phyloP scores from a whole-genome alignment of 2,797 vertebrate species.

The Smutsia temminckii region DNA sequence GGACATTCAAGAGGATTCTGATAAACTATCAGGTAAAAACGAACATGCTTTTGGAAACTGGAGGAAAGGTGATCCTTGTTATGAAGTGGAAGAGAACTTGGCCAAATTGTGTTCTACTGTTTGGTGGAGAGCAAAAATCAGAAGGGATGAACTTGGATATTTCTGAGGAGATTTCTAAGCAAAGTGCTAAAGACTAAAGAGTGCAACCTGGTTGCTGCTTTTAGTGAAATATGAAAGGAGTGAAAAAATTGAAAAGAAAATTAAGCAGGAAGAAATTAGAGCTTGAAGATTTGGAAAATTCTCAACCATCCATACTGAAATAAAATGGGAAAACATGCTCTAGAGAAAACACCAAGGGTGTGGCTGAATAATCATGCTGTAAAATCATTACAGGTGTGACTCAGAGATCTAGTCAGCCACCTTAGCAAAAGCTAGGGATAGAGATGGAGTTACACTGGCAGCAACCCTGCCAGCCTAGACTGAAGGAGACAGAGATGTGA shows the following conservation, averaged over 20 bases:
- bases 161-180: neutral
- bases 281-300: neutral
- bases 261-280: neutral
- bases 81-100: neutral
- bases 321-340: neutral
- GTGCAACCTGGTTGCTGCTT: neutral
- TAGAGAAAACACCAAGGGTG: neutral
- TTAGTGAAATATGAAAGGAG: neutral
- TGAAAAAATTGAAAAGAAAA: neutral
- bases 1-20: neutral
- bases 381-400: neutral
- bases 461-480: rapidly evolving
- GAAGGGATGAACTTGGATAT: neutral
- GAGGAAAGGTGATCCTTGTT: neutral
- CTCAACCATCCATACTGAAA: neutral
- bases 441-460: neutral
- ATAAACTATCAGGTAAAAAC: neutral
- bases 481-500: neutral
- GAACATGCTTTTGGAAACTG: neutral
- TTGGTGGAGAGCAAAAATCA: neutral
- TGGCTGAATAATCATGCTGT: neutral
- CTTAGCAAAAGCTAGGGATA: neutral
- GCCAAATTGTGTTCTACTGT: neutral
- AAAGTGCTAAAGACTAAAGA: neutral
- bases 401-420: neutral